Evolutionary conservation across 2,113 vertebrate species (phyloP).

Genomic region (Pipra filicauda): DNA sequence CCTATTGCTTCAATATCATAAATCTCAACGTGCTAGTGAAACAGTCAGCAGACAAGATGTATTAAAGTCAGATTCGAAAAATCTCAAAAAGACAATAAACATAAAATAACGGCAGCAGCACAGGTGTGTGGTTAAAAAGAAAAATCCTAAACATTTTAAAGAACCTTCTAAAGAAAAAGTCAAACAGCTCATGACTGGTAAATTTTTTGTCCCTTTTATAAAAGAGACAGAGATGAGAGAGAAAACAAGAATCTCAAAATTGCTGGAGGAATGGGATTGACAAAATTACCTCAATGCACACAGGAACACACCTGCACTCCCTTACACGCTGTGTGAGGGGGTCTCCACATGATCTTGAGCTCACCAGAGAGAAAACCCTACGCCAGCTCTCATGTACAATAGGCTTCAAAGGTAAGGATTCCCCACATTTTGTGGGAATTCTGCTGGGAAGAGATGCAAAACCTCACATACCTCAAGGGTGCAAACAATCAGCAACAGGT

Average conservation of each 20-base stretch:
- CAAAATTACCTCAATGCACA: neutral
- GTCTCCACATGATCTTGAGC: accelerated
- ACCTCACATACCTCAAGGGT: neutral
- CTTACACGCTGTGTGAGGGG: neutral
- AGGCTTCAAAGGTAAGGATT: neutral
- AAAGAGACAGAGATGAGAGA: neutral
- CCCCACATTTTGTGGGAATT: neutral
- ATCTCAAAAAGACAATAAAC: neutral
- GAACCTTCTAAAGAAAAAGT: neutral
- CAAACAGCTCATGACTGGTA: neutral
- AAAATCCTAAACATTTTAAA: neutral
- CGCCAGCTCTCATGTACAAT: neutral
- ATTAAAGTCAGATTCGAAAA: neutral
- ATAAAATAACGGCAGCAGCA: neutral
- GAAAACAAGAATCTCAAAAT: neutral
- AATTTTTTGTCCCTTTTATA: neutral
- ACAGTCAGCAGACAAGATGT: neutral
- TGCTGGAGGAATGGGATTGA: neutral
- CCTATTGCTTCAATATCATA: neutral
- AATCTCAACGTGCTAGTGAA: neutral
- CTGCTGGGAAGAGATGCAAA: neutral
- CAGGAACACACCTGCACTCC: neutral
- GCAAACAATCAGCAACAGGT: neutral
- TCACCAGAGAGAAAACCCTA: neutral
- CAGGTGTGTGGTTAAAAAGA: neutral